phyloP scores from a whole-genome alignment of 35 echinoderm and acorn worm species.

The Lytechinus pictus region DNA sequence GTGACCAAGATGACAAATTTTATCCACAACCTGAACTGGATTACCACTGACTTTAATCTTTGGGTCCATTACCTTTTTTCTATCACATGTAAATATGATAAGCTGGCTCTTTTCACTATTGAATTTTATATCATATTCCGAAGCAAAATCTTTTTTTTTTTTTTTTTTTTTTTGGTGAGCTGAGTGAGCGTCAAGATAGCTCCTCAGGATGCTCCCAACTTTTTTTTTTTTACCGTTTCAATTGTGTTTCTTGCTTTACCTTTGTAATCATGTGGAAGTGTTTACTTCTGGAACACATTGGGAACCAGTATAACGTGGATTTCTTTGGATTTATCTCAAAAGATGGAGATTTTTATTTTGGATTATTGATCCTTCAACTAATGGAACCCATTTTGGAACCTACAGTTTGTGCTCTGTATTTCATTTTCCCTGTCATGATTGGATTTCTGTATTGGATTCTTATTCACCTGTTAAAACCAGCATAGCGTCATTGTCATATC shows the following conservation, averaged over 20 bases:
- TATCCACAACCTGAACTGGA: no score
- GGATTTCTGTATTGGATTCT: neutral
- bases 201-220: no score
- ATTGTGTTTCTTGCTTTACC: neutral
- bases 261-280: neutral
- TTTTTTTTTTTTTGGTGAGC: no score
- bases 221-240: neutral
- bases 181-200: no score
- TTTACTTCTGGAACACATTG: neutral
- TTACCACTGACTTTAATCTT: no score
- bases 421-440: neutral
- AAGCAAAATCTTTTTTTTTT: no score
- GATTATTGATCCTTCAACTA: neutral
- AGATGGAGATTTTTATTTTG: conserved; percentile 9
- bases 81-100: no score
- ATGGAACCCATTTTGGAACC: neutral
- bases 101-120: no score
- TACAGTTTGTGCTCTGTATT: neutral
- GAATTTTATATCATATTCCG: no score
- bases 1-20: no score
- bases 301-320: neutral
- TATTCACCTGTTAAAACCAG: neutral
- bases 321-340: neutral
- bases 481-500: neutral
- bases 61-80: no score